phyloP scores from a whole-genome alignment of 2,113 vertebrate species.

The Boleophthalmus pectinirostris region DNA sequence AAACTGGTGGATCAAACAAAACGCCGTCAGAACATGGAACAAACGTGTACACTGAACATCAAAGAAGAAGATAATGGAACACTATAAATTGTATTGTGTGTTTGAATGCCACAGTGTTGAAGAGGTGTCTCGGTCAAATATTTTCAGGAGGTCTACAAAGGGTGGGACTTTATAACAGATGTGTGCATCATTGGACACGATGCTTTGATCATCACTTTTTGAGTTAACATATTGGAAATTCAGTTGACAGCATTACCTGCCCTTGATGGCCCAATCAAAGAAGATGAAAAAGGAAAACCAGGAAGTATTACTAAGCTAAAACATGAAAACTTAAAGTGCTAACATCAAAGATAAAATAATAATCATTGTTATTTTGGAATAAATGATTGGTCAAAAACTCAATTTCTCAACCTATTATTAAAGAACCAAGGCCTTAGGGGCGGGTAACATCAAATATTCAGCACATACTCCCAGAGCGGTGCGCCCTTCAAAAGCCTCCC shows the following conservation, averaged over 20 bases:
- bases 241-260: slow-evolving; percentile 22
- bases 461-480: slow-evolving; percentile 51
- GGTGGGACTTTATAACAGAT: slow-evolving; percentile 41
- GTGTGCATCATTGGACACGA: slow-evolving; percentile 7
- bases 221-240: slow-evolving; percentile 24
- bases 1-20: slow-evolving; percentile 50
- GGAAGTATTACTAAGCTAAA: slow-evolving; percentile 14
- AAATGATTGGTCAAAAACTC: slow-evolving; percentile 17
- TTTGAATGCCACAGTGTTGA: slow-evolving; percentile 7
- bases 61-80: slow-evolving; percentile 45
- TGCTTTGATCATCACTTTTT: slow-evolving; percentile 20
- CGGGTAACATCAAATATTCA: slow-evolving; percentile 70
- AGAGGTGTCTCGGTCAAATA: slow-evolving; percentile 37
- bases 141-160: slow-evolving; percentile 53
- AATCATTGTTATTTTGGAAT: slow-evolving; percentile 22
- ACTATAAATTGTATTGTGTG: slow-evolving; percentile 5
- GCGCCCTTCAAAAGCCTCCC: slow-evolving; percentile 67
- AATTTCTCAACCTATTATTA: slow-evolving; percentile 24
- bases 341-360: neutral
- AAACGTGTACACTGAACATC: slow-evolving; percentile 42
- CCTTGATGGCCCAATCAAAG: slow-evolving; percentile 31
- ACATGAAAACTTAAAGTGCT: neutral
- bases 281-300: slow-evolving; percentile 21
- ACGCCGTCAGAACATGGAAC: slow-evolving; percentile 27
- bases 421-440: slow-evolving; percentile 34